A percentile compares a stretch with the other conserved stretches of the same genome.
Conservation (phyloP, 1,140 invertebrate genomes). For the Scaptomyza graminum region DNA sequence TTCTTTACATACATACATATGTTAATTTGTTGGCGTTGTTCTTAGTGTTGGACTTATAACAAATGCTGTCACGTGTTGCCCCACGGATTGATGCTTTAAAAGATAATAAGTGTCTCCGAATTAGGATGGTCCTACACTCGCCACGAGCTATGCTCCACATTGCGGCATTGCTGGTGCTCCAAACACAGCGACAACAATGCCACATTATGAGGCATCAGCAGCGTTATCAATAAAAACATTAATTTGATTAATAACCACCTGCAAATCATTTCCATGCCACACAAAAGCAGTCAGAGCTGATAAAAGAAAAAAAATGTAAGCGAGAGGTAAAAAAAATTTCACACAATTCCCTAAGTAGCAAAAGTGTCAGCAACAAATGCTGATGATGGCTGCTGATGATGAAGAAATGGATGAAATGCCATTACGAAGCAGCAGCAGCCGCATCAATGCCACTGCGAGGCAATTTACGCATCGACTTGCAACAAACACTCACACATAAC, state of each 20-base stretch:
- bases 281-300: slow-evolving; percentile 63
- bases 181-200: slow-evolving; percentile 41
- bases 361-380: slow-evolving; percentile 80
- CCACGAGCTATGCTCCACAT: slow-evolving; percentile 39
- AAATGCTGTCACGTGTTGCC: too few relatives aligned
- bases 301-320: slow-evolving; percentile 58
- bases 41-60: slow-evolving; percentile 65
- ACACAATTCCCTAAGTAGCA: slow-evolving; percentile 64
- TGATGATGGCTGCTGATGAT: slow-evolving; percentile 70
- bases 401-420: slow-evolving; percentile 77
- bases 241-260: slow-evolving; percentile 84
- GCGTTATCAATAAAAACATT: slow-evolving; percentile 82
- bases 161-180: slow-evolving; percentile 27
- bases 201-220: slow-evolving; percentile 57
- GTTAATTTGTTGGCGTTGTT: slow-evolving; percentile 42
- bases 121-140: background rate
- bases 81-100: background rate
- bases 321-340: slow-evolving; percentile 2
- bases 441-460: slow-evolving; percentile 58
- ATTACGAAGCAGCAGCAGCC: slow-evolving; percentile 67
- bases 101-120: slow-evolving; percentile 69
- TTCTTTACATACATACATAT: slow-evolving; percentile 48
- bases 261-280: slow-evolving; percentile 80
- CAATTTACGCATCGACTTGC: slow-evolving; percentile 69
- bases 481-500: background rate